A percentile compares a stretch with the other conserved stretches of the same genome.
phyloP scores from a whole-genome alignment of 1,140 invertebrate genomes.

The Sminthurides bifidus region DNA sequence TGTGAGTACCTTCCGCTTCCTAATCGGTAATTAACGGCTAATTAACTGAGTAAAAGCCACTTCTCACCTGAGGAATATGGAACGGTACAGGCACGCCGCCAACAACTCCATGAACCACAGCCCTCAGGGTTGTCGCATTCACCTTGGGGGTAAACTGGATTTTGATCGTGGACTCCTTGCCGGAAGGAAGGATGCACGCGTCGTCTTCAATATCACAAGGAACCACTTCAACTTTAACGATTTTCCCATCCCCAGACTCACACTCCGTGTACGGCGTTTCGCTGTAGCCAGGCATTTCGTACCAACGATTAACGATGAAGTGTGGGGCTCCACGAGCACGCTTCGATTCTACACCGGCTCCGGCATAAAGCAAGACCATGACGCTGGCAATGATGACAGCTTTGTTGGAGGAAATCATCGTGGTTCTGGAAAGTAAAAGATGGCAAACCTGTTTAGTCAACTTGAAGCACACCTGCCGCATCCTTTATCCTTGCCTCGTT shows the following conservation, averaged over 20 bases:
- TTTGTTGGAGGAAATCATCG: too few species aligned
- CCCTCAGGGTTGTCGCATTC: conserved; percentile 15
- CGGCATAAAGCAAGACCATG: not conserved
- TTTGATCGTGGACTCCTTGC: conserved; percentile 20
- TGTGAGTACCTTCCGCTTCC: too few species aligned
- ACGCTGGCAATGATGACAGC: not conserved
- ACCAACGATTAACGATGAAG: conserved; percentile 1
- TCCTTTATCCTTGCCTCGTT: too few species aligned
- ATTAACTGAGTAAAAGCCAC: not conserved
- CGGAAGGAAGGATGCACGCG: conserved; percentile 19
- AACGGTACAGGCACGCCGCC: conserved; percentile 37
- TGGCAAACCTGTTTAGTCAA: too few species aligned
- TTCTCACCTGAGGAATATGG: conserved; percentile 30
- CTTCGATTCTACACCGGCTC: not conserved
- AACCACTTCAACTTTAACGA: conserved; percentile 19
- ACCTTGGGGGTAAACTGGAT: conserved; percentile 23
- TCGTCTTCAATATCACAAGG: conserved; percentile 19
- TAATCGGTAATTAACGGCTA: too few species aligned
- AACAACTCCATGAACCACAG: conserved; percentile 36
- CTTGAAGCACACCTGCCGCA: too few species aligned
- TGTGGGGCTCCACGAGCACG: not conserved
- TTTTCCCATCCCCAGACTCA: conserved; percentile 2
- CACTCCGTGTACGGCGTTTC: conserved; percentile 20
- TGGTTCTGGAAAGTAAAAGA: too few species aligned
- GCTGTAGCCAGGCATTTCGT: not conserved